Conservation (phyloP, 2,888 invertebrate species). For the Theodoxus fluviatilis region DNA sequence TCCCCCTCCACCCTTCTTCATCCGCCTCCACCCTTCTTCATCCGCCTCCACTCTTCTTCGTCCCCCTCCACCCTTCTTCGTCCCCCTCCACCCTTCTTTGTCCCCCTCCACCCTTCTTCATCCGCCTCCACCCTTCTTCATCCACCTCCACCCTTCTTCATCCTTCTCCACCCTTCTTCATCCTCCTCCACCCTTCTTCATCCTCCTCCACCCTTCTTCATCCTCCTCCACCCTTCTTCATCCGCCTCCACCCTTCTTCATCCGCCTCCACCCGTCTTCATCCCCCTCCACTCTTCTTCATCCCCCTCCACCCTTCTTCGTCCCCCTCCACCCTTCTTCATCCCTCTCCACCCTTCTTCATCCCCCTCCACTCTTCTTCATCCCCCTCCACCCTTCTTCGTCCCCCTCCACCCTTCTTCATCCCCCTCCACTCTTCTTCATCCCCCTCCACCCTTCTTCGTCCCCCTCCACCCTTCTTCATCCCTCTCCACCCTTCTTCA, state of each 20-base stretch:
- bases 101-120: background rate
- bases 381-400: background rate
- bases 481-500: background rate
- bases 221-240: background rate
- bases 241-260: background rate
- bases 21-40: background rate
- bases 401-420: background rate
- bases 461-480: background rate
- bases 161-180: background rate
- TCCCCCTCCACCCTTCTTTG: background rate
- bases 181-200: background rate
- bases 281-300: background rate
- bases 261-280: background rate
- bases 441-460: background rate
- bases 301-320: background rate
- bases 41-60: background rate
- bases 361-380: background rate
- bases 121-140: background rate
- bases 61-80: background rate
- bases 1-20: background rate
- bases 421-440: background rate
- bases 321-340: background rate
- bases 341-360: background rate
- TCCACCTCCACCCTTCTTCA: background rate
- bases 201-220: background rate